Evolutionary conservation across 1,140 invertebrate genomes (phyloP), one percentile per base, ranked within the genome.

Genomic region (Conopomorpha cramerella): DNA sequence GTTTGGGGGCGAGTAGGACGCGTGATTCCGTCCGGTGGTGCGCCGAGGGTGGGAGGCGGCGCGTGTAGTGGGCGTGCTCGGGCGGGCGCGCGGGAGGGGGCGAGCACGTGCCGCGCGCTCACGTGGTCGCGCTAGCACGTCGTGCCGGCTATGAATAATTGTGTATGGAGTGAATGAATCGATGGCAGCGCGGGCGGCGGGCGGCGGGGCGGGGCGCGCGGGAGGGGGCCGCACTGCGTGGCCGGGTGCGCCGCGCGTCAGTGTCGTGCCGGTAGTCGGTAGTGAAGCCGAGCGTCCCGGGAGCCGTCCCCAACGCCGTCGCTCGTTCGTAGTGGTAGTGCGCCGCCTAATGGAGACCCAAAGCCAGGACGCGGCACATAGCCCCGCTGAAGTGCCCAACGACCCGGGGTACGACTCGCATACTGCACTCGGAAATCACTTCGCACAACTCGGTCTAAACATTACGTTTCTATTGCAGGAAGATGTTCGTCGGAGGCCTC

Each of bases 401-500:
- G 90, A 93, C 81, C 90, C 90, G 73, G 90, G 90, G 90, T 92
- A 87, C 81, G 86, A 82, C 46, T 36, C 19, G 29, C 30, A 39
- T n/a, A n/a, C n/a, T n/a, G n/a, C n/a, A n/a, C n/a, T n/a, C n/a
- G n/a, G n/a, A n/a, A n/a, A n/a, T n/a, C n/a, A n/a, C n/a, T n/a
- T n/a, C n/a, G n/a, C n/a, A n/a, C n/a, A n/a, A n/a, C n/a, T n/a
- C n/a, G n/a, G n/a, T 55, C 60, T 71, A 58, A 71, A 52, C 45
- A 42, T 44, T 48, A 51, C 66, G 68, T 81, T 86, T 81, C 80
- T 83, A 70, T 91, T 93, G 54, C 85, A 96, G 95, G 83, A 99
- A 99, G 92, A 98, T 99, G 95, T 99, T 99, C 86, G 95, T 99
- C 82, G 96, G 96, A 66, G 96, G 96, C 57, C 87, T 99, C 58